These are phyloP conservation scores for Callocephalon fimbriatum DNA, from an alignment of 2,113 vertebrate genomes.

Conservation along the genomic window DNA sequence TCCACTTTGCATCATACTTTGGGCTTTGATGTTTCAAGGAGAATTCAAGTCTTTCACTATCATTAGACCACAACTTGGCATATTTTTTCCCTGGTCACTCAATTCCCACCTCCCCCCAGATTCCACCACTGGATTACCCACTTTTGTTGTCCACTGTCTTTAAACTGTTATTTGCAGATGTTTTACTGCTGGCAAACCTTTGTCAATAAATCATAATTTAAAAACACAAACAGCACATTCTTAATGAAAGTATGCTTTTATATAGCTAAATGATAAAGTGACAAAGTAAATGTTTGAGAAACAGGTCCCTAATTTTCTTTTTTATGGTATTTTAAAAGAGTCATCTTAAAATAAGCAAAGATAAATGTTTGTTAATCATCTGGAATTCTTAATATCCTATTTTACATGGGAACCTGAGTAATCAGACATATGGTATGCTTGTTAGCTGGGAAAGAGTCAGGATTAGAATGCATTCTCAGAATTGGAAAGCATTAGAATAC, in stretches of 20 bases:
- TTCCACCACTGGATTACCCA: neutral
- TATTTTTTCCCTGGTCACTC: neutral
- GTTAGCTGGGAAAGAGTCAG: slow-evolving; percentile 56
- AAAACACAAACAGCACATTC: neutral
- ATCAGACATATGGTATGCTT: slow-evolving; percentile 63
- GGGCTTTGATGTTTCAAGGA: neutral
- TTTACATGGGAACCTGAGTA: slow-evolving; percentile 67
- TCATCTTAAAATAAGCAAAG: slow-evolving; percentile 65
- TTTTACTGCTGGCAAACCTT: neutral
- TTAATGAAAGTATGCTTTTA: neutral
- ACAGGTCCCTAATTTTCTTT: neutral
- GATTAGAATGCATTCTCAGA: slow-evolving; percentile 40
- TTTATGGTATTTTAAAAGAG: slow-evolving; percentile 1
- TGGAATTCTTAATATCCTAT: slow-evolving; percentile 68
- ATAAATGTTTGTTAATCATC: slow-evolving; percentile 59
- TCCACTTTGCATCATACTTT: neutral
- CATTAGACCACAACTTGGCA: neutral
- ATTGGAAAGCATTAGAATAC: slow-evolving; percentile 33
- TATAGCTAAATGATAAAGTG: neutral
- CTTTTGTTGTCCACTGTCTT: neutral
- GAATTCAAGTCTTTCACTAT: neutral
- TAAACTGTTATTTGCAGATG: neutral
- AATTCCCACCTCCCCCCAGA: neutral
- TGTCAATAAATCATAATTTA: neutral
- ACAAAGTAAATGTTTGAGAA: neutral